phyloP scores from a whole-genome alignment of 2,797 vertebrate species.

The Sphaeramia orbicularis region DNA sequence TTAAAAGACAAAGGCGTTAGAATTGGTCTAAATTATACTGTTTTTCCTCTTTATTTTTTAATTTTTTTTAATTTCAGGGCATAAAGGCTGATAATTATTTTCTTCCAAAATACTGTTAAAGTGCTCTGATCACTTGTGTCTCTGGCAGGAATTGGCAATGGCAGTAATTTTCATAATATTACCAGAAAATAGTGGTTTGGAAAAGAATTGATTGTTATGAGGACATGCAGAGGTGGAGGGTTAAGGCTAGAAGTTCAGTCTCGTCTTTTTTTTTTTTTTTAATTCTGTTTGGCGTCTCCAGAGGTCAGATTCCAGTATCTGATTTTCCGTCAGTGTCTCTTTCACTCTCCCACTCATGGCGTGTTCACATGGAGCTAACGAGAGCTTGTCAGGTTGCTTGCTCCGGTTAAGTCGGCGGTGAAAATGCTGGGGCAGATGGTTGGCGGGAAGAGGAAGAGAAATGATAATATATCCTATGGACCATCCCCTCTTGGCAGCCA shows the following conservation, averaged over 20 bases:
- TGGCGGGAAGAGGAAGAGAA: conserved; percentile 66
- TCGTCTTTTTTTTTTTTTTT: too few relatives aligned
- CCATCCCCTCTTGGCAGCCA: conserved; percentile 25
- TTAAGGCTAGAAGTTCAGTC: too few relatives aligned
- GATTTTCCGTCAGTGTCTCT: conserved; percentile 10
- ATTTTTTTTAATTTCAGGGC: too few relatives aligned
- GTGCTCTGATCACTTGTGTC: too few relatives aligned
- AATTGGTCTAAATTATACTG: too few relatives aligned
- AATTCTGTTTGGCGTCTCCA: neutral
- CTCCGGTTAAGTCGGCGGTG: conserved; percentile 77
- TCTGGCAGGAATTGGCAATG: too few relatives aligned
- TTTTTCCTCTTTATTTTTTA: too few relatives aligned
- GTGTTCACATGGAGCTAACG: conserved; percentile 54
- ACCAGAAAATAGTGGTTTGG: neutral
- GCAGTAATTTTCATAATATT: conserved; percentile 5
- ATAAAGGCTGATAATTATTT: too few relatives aligned
- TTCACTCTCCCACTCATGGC: conserved; percentile 24
- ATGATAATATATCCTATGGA: conserved; percentile 51
- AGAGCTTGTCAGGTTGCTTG: conserved; percentile 63
- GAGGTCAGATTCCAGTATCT: neutral
- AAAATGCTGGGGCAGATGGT: conserved; percentile 82
- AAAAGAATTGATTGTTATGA: too few relatives aligned
- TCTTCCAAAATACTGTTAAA: too few relatives aligned
- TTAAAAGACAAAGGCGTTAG: too few relatives aligned
- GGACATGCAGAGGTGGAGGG: too few relatives aligned